A percentile compares a stretch with the other conserved stretches of the same genome.
phyloP scores from a whole-genome alignment of 2,797 vertebrate genomes.

The Pseudochirops cupreus region DNA sequence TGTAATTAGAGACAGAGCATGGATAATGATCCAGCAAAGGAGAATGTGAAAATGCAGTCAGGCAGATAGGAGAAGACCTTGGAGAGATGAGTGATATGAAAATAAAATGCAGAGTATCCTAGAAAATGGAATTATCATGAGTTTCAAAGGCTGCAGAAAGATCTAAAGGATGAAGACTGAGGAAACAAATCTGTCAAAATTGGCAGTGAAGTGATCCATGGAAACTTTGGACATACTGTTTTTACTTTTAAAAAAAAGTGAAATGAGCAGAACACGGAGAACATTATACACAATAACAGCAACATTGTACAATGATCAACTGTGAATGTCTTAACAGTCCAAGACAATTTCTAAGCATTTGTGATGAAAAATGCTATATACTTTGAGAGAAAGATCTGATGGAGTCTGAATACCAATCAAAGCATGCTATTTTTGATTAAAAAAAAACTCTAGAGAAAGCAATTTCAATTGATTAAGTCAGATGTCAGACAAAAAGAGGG shows the following conservation, averaged over 20 bases:
- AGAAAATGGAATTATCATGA: too few species aligned
- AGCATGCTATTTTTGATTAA: background rate
- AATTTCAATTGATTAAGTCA: background rate
- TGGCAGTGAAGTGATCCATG: background rate
- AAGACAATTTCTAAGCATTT: background rate
- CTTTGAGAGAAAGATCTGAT: background rate
- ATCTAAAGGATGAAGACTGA: too few species aligned
- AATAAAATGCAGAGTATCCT: too few species aligned
- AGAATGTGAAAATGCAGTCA: too few species aligned
- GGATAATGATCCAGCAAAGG: background rate
- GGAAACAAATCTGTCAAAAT: background rate
- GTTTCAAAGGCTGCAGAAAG: too few species aligned
- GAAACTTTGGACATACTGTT: background rate
- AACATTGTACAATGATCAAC: background rate
- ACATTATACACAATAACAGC: too few species aligned
- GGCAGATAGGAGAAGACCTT: too few species aligned
- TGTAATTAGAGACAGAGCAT: background rate
- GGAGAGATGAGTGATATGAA: too few species aligned
- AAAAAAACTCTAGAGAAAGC: background rate
- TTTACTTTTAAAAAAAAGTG: too few species aligned
- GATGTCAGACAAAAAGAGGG: background rate
- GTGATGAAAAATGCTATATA: background rate
- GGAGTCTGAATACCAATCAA: background rate
- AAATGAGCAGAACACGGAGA: too few species aligned
- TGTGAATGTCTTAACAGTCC: background rate